Evolutionary conservation across 2,888 invertebrate genomes (phyloP).

Genomic region (Drosophila neotestacea): DNA sequence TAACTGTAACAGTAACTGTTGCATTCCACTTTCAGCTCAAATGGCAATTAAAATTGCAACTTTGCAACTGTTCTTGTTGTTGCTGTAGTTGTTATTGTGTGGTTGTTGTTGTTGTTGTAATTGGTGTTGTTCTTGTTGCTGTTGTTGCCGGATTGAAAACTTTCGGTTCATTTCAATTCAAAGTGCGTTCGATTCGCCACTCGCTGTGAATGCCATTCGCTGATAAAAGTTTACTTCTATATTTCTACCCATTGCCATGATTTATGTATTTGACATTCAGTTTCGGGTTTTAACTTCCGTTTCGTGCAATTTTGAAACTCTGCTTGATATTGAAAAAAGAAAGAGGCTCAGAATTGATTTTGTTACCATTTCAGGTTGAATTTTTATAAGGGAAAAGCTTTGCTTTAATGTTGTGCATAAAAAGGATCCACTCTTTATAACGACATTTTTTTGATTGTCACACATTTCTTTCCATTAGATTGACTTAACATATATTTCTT

Average conservation of each 20-base stretch:
- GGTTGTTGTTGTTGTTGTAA: constrained; percentile 4
- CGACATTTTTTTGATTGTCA: too few species aligned
- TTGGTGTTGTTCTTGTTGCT: constrained; percentile 13
- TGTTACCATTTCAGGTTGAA: neutral
- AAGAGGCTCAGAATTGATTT: constrained; percentile 1
- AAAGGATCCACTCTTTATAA: too few species aligned
- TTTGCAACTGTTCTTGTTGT: constrained; percentile 18
- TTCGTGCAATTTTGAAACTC: constrained; percentile 17
- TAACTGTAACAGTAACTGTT: constrained; percentile 39
- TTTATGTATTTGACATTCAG: constrained; percentile 31
- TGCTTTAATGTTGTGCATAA: neutral
- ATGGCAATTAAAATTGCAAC: constrained; percentile 52
- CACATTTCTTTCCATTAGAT: too few species aligned
- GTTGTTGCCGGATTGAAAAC: constrained; percentile 31
- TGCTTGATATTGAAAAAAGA: constrained; percentile 15
- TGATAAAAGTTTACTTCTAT: constrained; percentile 21
- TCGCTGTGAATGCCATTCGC: constrained; percentile 14
- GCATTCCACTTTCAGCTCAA: constrained; percentile 34
- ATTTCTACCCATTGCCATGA: constrained; percentile 12
- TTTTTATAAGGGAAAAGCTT: neutral
- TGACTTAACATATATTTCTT: too few species aligned
- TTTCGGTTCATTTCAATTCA: constrained; percentile 45
- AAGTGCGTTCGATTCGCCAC: constrained; percentile 37
- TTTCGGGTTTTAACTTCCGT: constrained; percentile 14
- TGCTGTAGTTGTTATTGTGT: constrained; percentile 11